Conservation (phyloP, 2,797 vertebrate species). For the Silurus lanzhouensis region DNA sequence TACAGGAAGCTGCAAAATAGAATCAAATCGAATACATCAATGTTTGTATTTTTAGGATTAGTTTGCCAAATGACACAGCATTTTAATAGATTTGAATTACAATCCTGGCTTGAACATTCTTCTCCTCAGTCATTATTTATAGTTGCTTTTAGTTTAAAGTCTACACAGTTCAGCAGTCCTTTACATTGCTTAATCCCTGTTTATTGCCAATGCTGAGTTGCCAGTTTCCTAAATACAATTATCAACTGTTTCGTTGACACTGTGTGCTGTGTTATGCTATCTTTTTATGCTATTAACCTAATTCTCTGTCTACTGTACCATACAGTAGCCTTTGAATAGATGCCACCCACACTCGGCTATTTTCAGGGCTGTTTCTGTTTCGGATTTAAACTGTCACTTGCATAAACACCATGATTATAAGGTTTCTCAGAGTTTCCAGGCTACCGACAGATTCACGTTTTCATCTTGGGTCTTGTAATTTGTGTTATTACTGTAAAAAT, state of each 20-base stretch:
- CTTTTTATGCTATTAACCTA: constrained; percentile 21
- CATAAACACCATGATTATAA: constrained; percentile 20
- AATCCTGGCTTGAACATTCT: neutral
- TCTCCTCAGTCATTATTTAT: neutral
- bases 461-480: constrained; percentile 7
- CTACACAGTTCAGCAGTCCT: neutral
- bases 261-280: neutral
- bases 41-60: neutral
- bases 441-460: neutral
- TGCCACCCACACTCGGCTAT: constrained; percentile 6
- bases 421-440: neutral
- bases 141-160: neutral
- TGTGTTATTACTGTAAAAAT: neutral
- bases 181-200: neutral
- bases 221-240: neutral
- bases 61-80: constrained; percentile 27
- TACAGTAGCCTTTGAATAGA: constrained; percentile 34
- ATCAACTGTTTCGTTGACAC: neutral
- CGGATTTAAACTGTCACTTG: constrained; percentile 26
- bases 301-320: constrained; percentile 1
- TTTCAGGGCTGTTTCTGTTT: constrained; percentile 29
- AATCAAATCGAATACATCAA: neutral
- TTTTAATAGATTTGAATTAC: neutral
- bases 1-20: neutral
- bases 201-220: neutral